Conservation (phyloP, 2,888 invertebrate species). For the Sycophila texana region DNA sequence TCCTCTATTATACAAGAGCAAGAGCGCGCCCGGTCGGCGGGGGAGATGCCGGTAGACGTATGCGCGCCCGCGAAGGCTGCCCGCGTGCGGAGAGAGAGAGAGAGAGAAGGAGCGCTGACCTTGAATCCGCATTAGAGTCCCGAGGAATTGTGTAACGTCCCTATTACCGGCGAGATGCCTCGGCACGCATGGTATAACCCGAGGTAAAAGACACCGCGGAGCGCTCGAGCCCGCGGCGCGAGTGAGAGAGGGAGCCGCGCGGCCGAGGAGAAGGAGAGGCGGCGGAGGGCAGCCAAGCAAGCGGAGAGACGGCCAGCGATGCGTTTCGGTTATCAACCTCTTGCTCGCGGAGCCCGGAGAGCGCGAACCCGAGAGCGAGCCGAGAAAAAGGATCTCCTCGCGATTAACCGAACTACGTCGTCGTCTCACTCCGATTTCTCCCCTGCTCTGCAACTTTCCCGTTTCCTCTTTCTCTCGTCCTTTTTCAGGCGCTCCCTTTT, state of each 20-base stretch:
- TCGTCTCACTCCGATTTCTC: too few relatives aligned
- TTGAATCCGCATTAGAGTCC: slow-evolving; percentile 40
- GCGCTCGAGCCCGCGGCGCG: neutral
- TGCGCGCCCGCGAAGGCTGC: too few relatives aligned
- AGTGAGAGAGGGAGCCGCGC: slow-evolving; percentile 19
- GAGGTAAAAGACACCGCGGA: slow-evolving; percentile 6
- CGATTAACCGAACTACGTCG: too few relatives aligned
- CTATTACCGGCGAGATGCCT: slow-evolving; percentile 6
- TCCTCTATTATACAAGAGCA: slow-evolving; percentile 33
- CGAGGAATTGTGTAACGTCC: slow-evolving; percentile 46
- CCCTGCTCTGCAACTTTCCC: too few relatives aligned
- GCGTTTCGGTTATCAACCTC: slow-evolving; percentile 74
- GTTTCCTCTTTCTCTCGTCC: too few relatives aligned
- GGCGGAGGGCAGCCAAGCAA: slow-evolving; percentile 30
- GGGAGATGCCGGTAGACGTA: neutral
- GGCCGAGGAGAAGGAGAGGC: slow-evolving; percentile 12
- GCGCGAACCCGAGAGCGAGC: too few relatives aligned
- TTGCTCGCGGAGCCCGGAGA: too few relatives aligned
- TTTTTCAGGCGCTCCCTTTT: too few relatives aligned
- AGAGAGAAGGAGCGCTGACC: slow-evolving; percentile 52
- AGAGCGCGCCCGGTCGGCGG: neutral
- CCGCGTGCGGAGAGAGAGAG: neutral
- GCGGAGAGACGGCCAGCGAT: slow-evolving; percentile 66
- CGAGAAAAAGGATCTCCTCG: too few relatives aligned
- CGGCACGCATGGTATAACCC: slow-evolving; percentile 41